Percentiles rank a stretch among this genome's conserved stretches.
phyloP scores from a whole-genome alignment of 2,113 vertebrate genomes.

The Myxocyprinus asiaticus region DNA sequence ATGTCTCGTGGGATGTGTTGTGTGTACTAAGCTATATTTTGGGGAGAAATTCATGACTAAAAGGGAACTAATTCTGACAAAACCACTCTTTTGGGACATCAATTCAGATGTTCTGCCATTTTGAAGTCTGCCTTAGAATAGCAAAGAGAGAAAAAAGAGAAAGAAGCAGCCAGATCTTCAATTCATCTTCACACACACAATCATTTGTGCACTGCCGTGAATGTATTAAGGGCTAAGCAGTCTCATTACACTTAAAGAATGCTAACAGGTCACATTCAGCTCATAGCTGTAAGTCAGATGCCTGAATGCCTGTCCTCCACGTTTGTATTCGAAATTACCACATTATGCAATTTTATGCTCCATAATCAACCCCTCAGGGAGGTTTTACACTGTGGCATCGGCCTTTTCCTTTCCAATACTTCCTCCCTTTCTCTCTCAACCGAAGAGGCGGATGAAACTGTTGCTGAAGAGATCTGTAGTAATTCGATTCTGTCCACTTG shows the following conservation, averaged over 20 bases:
- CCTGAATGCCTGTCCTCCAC: constrained; percentile 64
- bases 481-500: constrained; percentile 43
- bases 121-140: too few species aligned
- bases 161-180: neutral
- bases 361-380: constrained; percentile 73
- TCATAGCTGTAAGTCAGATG: constrained; percentile 61
- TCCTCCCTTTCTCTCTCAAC: neutral
- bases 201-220: constrained; percentile 28
- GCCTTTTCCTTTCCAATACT: constrained; percentile 46
- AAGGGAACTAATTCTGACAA: too few species aligned
- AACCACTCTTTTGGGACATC: too few species aligned
- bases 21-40: too few species aligned
- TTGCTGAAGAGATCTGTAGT: constrained; percentile 10
- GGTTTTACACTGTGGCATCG: constrained; percentile 50
- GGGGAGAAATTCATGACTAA: too few species aligned
- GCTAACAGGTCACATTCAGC: constrained; percentile 73
- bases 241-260: constrained; percentile 74
- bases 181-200: neutral
- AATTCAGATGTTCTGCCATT: too few species aligned
- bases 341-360: constrained; percentile 73
- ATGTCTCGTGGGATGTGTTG: too few species aligned
- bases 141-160: neutral
- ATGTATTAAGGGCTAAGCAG: constrained; percentile 59
- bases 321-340: constrained; percentile 71
- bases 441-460: neutral